Base-by-base conservation (phyloP, 2,888 invertebrate species). In the Caenorhabditis panamensis region DNA sequence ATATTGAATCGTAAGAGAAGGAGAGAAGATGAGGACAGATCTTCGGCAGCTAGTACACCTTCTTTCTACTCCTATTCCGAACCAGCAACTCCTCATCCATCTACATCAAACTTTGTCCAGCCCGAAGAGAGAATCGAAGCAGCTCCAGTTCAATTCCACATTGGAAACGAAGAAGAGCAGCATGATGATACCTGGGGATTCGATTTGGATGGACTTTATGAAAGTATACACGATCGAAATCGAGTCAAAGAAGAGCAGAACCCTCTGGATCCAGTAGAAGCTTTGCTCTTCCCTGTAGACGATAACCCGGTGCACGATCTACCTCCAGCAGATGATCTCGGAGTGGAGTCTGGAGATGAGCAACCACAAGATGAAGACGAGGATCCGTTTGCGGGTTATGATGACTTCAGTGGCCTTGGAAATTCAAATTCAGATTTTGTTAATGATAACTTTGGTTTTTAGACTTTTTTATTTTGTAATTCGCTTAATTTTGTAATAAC, bases 381-480 rank as follows among this genome's bases (percentile, higher is more conserved):
- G 11, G 28, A 54, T 6, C 36, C 49, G 6, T 36, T 28, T 22
- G 41, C 58, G 49, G 41, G 31, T 20, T 36, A 37, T 16, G 66
- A 59, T 22, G 61, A 66, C 20, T 72, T 72, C 37, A 62, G 62
- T 53, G 62, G 61, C 53, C 41, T 62, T 28, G 28, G n/a, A 22
- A 36, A 61, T 26, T 64, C 59, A 11, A 73, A 64, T 26, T 58
- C 41, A 18, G 53, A 66, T 51, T 76, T 76, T 56, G 76, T 56
- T 41, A 68, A 68, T 63, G 68, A 76, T 63, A 76, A 76, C 41
- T 76, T 75, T 61, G 59, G 36, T 3, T 75, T 75, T 24, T 66
- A 66, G 31, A 24, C 18, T n/a, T 31, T 51, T 51, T 13, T 44
- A 13, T 61, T 9, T 36, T 26, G 26, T 62, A 4, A 31, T 58